phyloP scores from a whole-genome alignment of 1,140 invertebrate genomes.

The Colletes latitarsis region DNA sequence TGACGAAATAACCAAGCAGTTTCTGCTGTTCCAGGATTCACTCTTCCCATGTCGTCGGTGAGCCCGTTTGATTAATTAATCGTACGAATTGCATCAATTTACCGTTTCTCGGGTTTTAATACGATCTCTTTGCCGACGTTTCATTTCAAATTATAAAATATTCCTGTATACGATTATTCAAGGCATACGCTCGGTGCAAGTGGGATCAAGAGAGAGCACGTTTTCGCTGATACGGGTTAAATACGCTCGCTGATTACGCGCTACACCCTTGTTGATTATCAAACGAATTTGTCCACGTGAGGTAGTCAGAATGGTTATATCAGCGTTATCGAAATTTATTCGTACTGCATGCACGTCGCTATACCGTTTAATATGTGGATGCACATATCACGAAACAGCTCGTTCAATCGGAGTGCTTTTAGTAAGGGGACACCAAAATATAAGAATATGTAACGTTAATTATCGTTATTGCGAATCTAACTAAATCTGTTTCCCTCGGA shows the following conservation, averaged over 20 bases:
- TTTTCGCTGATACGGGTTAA: constrained; percentile 11
- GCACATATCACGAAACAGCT: background rate
- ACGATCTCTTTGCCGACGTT: background rate
- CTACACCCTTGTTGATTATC: constrained; percentile 5
- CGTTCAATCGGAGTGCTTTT: constrained; percentile 4
- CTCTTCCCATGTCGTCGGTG: background rate
- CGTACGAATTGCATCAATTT: background rate
- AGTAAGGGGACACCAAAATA: background rate
- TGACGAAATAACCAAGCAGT: no score
- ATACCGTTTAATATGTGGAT: background rate
- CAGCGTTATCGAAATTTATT: constrained; percentile 26
- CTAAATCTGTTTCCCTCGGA: no score
- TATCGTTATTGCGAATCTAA: background rate
- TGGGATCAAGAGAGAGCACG: background rate
- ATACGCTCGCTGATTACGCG: constrained; percentile 26
- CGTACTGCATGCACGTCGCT: background rate
- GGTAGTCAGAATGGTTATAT: constrained; percentile 9
- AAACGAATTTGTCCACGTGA: constrained; percentile 17
- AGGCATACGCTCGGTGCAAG: background rate
- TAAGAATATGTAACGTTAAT: background rate
- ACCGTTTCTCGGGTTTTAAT: background rate
- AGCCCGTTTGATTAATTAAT: background rate
- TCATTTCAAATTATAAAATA: background rate
- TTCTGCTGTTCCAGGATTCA: no score
- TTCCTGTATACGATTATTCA: background rate